These are phyloP conservation scores for Dinocampus coccinellae DNA, from an alignment of 2,888 invertebrate genomes.

Conservation along the genomic window DNA sequence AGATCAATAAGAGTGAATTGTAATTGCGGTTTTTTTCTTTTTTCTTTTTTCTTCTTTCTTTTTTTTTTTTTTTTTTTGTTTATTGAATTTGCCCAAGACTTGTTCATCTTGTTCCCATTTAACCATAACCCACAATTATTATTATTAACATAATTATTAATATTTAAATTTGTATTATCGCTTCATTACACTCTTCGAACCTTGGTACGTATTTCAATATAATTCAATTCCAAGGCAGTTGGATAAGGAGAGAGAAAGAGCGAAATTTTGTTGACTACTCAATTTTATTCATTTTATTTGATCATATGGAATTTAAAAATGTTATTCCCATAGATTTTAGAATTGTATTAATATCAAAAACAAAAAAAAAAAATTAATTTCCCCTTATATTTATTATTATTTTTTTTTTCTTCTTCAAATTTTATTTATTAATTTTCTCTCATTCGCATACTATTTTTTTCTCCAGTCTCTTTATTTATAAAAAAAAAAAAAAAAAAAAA, in stretches of 20 bases:
- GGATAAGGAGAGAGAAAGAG: too few relatives aligned
- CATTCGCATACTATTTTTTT: not conserved
- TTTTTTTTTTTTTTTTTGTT: not conserved
- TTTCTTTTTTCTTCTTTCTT: too few relatives aligned
- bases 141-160: not conserved
- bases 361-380: not conserved
- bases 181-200: slow-evolving; percentile 24
- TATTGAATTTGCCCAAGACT: not conserved
- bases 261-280: slow-evolving; percentile 1
- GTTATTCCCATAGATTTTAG: not conserved
- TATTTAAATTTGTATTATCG: slow-evolving; percentile 8
- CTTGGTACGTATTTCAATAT: slow-evolving; percentile 10
- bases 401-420: too few relatives aligned
- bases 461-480: not conserved
- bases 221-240: slow-evolving; percentile 36
- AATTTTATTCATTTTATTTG: not conserved
- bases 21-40: too few relatives aligned
- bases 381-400: too few relatives aligned
- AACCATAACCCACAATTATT: not conserved
- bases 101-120: not conserved
- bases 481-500: not conserved
- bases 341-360: not conserved
- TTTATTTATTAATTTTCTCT: not conserved
- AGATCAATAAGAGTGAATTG: not conserved
- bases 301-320: slow-evolving; percentile 14